Evolutionary conservation across 2,797 vertebrate species (phyloP).

Genomic region (Lophotriccus pileatus): DNA sequence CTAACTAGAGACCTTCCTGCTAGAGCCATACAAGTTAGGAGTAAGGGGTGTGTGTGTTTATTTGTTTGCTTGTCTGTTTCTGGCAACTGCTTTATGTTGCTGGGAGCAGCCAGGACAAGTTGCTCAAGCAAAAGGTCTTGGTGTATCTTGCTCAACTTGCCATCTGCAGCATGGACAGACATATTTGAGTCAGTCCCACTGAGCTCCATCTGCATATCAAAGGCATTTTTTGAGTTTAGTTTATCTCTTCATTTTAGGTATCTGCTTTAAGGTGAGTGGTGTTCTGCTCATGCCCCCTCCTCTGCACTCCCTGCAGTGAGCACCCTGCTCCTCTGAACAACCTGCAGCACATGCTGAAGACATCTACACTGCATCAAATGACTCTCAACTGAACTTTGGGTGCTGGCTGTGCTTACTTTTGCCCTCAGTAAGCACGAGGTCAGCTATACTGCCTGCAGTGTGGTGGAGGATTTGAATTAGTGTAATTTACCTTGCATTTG

Average conservation of each 20-base stretch:
- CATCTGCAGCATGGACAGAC: neutral
- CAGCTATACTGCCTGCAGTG: neutral
- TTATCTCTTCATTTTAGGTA: neutral
- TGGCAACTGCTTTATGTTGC: neutral
- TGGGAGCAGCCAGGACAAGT: neutral
- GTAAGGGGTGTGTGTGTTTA: neutral
- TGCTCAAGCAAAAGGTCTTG: neutral
- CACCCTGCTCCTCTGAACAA: rapidly evolving
- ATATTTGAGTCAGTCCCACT: neutral
- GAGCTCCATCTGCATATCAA: neutral
- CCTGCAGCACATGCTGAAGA: neutral
- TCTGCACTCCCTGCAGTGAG: neutral
- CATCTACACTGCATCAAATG: neutral
- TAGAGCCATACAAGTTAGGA: neutral
- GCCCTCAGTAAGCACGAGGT: neutral
- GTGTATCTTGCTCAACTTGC: neutral
- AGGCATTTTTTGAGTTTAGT: neutral
- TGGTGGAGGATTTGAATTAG: neutral
- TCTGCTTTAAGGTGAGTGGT: neutral
- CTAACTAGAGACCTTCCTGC: neutral
- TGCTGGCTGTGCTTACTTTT: neutral
- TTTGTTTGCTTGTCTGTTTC: neutral
- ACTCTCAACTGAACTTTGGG: neutral
- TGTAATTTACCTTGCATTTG: neutral
- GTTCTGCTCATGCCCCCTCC: neutral